Percentiles rank a stretch among this genome's conserved stretches.
These are phyloP conservation scores for Steinernema feltiae DNA, from an alignment of 1,140 invertebrate genomes.

Conservation along the genomic window DNA sequence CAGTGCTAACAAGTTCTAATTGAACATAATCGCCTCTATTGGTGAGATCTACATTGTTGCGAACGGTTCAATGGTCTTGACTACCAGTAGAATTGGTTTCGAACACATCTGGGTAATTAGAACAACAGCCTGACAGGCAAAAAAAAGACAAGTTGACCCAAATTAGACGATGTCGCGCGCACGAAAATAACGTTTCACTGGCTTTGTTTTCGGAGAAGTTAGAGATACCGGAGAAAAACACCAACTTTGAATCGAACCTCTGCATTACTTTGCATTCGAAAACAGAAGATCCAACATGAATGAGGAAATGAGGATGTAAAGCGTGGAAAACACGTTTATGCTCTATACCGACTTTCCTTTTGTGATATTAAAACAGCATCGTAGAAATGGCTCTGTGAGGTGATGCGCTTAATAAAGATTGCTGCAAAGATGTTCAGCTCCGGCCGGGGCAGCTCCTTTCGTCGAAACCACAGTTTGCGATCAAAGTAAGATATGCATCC, in stretches of 20 bases:
- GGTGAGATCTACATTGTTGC: neutral
- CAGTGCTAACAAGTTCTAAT: neutral
- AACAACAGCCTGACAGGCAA: conserved; percentile 11
- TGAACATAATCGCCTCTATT: too few species aligned
- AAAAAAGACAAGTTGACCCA: conserved; percentile 6
- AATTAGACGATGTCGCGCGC: neutral
- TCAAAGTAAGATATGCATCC: neutral
- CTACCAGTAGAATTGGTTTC: conserved; percentile 1
- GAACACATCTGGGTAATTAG: conserved; percentile 9
- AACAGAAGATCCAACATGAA: too few species aligned
- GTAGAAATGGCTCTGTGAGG: too few species aligned
- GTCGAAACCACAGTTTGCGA: too few species aligned
- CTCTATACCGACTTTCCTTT: neutral
- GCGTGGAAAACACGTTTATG: neutral
- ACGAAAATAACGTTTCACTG: conserved; percentile 3
- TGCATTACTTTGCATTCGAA: neutral
- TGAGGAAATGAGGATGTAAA: too few species aligned
- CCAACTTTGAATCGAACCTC: neutral
- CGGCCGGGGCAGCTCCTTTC: too few species aligned
- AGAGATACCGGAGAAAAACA: neutral
- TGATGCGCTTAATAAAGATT: too few species aligned
- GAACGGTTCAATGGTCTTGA: neutral
- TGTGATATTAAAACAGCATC: neutral
- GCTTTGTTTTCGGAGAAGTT: conserved; percentile 3
- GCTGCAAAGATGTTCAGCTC: too few species aligned